Conservation (phyloP, 1,140 invertebrate species). For the Solenopsis fugax region DNA sequence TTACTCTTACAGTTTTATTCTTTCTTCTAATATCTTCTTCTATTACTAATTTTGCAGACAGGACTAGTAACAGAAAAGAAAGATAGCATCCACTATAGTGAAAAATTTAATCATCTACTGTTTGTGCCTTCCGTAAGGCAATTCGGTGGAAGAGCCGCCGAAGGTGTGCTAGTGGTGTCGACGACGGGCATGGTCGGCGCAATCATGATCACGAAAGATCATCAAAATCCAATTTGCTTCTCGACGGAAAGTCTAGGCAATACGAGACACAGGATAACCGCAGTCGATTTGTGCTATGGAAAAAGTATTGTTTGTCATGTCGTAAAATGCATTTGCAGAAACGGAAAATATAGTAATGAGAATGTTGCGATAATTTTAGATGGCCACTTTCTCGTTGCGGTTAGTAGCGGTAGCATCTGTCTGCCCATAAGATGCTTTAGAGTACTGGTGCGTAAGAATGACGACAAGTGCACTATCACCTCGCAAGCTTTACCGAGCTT, state of each 20-base stretch:
- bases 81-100: slow-evolving; percentile 92
- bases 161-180: slow-evolving; percentile 94
- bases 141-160: slow-evolving; percentile 93
- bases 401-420: slow-evolving; percentile 89
- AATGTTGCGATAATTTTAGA: slow-evolving; percentile 79
- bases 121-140: slow-evolving; percentile 94
- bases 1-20: not conserved
- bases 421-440: slow-evolving; percentile 92
- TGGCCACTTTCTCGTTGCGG: slow-evolving; percentile 93
- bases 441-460: slow-evolving; percentile 89
- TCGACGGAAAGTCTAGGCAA: slow-evolving; percentile 91
- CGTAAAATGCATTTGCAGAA: not conserved
- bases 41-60: slow-evolving; percentile 69
- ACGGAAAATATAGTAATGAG: not conserved
- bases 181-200: slow-evolving; percentile 94
- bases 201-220: slow-evolving; percentile 88
- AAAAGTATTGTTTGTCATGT: slow-evolving; percentile 87
- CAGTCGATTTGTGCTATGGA: slow-evolving; percentile 91
- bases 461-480: slow-evolving; percentile 88
- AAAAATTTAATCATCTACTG: slow-evolving; percentile 93
- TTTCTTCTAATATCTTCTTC: not conserved
- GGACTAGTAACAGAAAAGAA: slow-evolving; percentile 91
- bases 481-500: slow-evolving; percentile 94
- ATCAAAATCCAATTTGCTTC: slow-evolving; percentile 84
- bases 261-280: slow-evolving; percentile 91